Percentiles rank a stretch among this genome's conserved stretches.
Conservation (phyloP, 2,113 vertebrate genomes). For the Neolamprologus devosi region DNA sequence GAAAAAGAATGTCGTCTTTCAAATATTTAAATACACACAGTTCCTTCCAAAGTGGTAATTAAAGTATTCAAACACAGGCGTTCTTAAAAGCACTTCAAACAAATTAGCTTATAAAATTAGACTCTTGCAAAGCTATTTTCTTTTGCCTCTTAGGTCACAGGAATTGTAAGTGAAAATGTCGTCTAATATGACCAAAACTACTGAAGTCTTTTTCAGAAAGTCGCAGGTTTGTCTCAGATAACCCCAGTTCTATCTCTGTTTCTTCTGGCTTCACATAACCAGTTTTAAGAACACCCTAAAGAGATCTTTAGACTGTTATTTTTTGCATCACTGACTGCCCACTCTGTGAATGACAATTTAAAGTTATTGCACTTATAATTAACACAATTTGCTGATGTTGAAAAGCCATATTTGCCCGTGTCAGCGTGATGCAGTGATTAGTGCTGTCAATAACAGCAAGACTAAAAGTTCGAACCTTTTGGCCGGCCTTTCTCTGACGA, state of each 20-base stretch:
- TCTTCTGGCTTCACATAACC: not conserved
- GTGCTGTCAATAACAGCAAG: not conserved
- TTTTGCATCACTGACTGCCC: not conserved
- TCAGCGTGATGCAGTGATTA: not conserved
- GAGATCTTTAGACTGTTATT: not conserved
- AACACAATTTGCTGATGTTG: not conserved
- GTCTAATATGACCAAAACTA: not conserved
- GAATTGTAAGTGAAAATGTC: not conserved
- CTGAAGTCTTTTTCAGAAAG: not conserved
- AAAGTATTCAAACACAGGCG: not conserved
- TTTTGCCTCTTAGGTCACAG: not conserved
- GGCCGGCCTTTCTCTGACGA: not conserved
- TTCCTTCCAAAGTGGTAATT: not conserved
- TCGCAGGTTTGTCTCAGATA: not conserved
- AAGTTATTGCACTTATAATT: not conserved
- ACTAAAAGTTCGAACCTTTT: not conserved
- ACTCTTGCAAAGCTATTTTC: not conserved
- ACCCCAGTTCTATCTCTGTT: not conserved
- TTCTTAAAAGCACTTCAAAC: not conserved
- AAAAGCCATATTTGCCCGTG: not conserved
- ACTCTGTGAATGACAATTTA: not conserved
- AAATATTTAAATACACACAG: not conserved
- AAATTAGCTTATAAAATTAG: not conserved
- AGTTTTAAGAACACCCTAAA: not conserved
- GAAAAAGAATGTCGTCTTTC: not conserved